These are phyloP conservation scores for Hypomecis punctinalis DNA, from an alignment of 2,888 invertebrate genomes.

Conservation along the genomic window DNA sequence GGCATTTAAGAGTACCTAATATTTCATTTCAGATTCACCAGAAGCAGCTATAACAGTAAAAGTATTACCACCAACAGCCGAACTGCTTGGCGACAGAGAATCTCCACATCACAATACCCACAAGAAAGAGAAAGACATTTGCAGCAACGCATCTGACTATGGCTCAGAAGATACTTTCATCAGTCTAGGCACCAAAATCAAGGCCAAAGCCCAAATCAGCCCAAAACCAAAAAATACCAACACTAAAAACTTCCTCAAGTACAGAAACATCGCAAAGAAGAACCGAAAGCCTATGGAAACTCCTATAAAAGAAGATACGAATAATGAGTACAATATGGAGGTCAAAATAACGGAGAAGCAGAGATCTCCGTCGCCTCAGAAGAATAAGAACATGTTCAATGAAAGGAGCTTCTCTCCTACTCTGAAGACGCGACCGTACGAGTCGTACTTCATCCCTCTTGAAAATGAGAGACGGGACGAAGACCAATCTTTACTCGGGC, in stretches of 20 bases:
- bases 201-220: conserved; percentile 76
- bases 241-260: conserved; percentile 68
- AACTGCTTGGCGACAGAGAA: conserved; percentile 62
- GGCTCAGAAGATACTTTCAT: conserved; percentile 81
- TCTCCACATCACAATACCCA: conserved; percentile 47
- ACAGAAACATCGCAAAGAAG: conserved; percentile 67
- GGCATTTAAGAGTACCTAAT: too few relatives aligned
- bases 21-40: conserved; percentile 60
- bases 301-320: conserved; percentile 52
- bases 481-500: conserved; percentile 53
- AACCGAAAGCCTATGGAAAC: conserved; percentile 65
- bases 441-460: conserved; percentile 72
- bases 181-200: conserved; percentile 81
- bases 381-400: conserved; percentile 56
- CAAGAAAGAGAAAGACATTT: conserved; percentile 53
- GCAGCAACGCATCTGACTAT: conserved; percentile 78
- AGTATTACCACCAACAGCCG: conserved; percentile 72
- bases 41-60: conserved; percentile 59
- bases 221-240: conserved; percentile 65
- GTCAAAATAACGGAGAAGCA: conserved; percentile 69
- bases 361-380: conserved; percentile 59
- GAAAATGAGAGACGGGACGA: conserved; percentile 55
- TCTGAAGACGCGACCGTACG: conserved; percentile 62
- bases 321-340: conserved; percentile 69
- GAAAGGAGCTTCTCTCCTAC: conserved; percentile 62